Evolutionary conservation across 2,113 vertebrate genomes (phyloP), one percentile per base, ranked within the genome.

Genomic region (Neolamprologus toae): DNA sequence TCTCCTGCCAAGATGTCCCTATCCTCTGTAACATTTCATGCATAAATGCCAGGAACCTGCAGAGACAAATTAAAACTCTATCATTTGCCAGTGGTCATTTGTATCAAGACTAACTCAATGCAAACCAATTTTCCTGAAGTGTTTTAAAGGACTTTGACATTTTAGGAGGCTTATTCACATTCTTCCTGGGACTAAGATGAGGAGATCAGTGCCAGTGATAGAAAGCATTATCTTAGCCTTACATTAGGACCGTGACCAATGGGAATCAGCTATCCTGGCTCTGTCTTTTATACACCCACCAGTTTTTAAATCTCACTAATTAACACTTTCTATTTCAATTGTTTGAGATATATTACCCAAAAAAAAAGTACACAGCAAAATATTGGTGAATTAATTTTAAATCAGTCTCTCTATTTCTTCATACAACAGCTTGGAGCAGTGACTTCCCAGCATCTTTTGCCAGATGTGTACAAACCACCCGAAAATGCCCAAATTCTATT

Each of bases 21-120:
- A 28, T 90, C 84, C 49, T 91, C 61, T n/a, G 11, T 80, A 84
- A 54, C 45, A 45, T 82, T 73, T 59, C 8, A 9, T 7, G 4
- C 63, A 49, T 5, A 21, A 76, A 76, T 83, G 92, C 91, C 91
- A 92, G 81, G 80, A 91, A 79, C 84, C 89, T 90, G 87, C 87
- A 86, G 86, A 81, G 76, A 88, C 90, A 40, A 94, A 90, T 88
- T 73, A 78, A 84, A 88, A 55, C 83, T 91, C 40, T 42, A 49
- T 81, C 82, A 53, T 86, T 86, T 90, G 61, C 73, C 63, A 21
- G 17, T 71, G 57, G 68, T 45, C 28, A 63, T 84, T 28, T 13
- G 23, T 73, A 57, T 37, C 82, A 57, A 47, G 49, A 51, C 35
- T 84, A 76, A 61, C 9, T 45, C 33, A 28, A 31, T 78, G 35